phyloP scores from a whole-genome alignment of 2,888 invertebrate genomes.

The Petrophora chlorosata region DNA sequence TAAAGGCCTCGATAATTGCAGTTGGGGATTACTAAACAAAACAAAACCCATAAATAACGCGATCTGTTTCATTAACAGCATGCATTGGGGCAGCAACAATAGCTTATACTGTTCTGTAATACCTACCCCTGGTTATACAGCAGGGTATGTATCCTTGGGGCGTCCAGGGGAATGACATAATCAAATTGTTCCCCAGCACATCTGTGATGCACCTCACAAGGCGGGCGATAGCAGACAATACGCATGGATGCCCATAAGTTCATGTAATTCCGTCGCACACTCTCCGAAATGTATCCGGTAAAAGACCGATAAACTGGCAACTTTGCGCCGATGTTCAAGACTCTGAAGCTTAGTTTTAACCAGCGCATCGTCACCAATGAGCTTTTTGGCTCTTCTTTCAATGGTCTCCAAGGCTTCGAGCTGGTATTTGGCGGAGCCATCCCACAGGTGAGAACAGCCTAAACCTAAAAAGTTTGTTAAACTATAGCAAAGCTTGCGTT shows the following conservation, averaged over 20 bases:
- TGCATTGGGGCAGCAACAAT: slow-evolving; percentile 52
- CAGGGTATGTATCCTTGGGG: slow-evolving; percentile 36
- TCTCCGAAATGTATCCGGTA: no score
- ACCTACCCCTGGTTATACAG: not conserved
- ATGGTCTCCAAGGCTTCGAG: no score
- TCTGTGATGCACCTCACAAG: slow-evolving; percentile 47
- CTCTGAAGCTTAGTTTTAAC: no score
- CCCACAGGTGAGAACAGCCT: no score
- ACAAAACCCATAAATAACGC: slow-evolving; percentile 48
- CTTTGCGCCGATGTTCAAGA: no score
- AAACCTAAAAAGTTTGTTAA: no score
- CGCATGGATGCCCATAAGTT: slow-evolving; percentile 69
- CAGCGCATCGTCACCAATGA: no score
- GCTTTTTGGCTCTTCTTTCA: no score
- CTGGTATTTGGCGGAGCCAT: no score
- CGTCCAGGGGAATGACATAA: slow-evolving; percentile 61
- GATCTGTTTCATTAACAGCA: slow-evolving; percentile 50
- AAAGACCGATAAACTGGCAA: no score
- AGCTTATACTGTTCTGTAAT: slow-evolving; percentile 31
- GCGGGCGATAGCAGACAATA: slow-evolving; percentile 40
- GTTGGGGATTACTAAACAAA: slow-evolving; percentile 35
- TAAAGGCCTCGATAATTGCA: slow-evolving; percentile 29
- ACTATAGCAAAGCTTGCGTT: no score
- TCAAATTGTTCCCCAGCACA: slow-evolving; percentile 66
- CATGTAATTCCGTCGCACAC: no score